phyloP scores from a whole-genome alignment of 2,113 vertebrate genomes.

The Chaetodon trifascialis region DNA sequence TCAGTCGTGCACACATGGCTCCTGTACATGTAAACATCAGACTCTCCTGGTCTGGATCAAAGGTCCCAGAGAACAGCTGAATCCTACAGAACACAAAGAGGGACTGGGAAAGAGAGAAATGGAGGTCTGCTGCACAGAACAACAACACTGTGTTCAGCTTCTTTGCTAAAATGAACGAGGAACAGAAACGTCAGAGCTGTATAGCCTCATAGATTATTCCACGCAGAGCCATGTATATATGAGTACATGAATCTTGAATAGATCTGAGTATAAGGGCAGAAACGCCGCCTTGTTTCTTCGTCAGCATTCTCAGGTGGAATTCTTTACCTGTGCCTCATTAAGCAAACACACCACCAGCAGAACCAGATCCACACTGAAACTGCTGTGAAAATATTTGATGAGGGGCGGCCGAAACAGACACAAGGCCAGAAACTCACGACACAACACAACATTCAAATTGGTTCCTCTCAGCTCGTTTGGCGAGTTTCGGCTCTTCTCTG shows the following conservation, averaged over 20 bases:
- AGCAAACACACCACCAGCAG: slow-evolving; percentile 50
- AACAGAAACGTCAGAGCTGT: background rate
- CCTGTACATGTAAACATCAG: background rate
- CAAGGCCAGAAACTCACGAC: too few species aligned
- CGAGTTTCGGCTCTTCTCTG: slow-evolving; percentile 36
- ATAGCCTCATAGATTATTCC: background rate
- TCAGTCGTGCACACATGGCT: background rate
- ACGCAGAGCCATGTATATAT: background rate
- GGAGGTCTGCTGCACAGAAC: background rate
- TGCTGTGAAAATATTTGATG: slow-evolving; percentile 11
- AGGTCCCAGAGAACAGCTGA: background rate
- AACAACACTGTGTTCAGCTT: too few species aligned
- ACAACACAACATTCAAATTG: too few species aligned
- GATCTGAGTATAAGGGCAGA: background rate
- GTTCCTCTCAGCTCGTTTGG: slow-evolving; percentile 33
- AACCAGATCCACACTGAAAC: slow-evolving; percentile 47
- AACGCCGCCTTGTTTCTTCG: background rate
- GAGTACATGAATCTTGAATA: too few species aligned
- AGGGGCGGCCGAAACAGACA: background rate
- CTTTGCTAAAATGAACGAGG: background rate
- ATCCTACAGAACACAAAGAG: background rate
- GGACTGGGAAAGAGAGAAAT: background rate
- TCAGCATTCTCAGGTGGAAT: slow-evolving; percentile 33
- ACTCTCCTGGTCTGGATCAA: background rate
- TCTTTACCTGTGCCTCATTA: slow-evolving; percentile 27